A percentile compares a stretch with the other conserved stretches of the same genome.
Evolutionary conservation across 2,113 vertebrate genomes (phyloP).

Genomic region (Mustelus asterias): DNA sequence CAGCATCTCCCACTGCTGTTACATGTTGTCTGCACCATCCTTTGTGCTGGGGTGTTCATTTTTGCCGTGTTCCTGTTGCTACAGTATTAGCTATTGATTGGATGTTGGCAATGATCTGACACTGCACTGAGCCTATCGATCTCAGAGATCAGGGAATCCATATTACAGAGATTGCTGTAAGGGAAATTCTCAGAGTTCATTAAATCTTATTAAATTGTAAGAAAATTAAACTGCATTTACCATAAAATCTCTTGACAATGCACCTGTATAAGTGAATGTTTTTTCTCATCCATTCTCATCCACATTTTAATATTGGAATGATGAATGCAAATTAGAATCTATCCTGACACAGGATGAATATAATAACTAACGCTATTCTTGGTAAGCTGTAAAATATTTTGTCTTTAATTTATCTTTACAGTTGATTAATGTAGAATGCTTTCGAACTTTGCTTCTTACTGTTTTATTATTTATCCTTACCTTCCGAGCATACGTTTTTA

Average conservation of each 20-base stretch:
- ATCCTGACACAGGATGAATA: not conserved
- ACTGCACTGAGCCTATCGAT: conserved; percentile 25
- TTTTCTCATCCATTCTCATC: not conserved
- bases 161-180: not conserved
- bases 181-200: not conserved
- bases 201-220: conserved; percentile 20
- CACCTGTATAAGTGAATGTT: not conserved
- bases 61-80: not conserved
- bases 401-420: not conserved
- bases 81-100: conserved; percentile 32
- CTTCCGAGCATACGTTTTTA: not conserved
- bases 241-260: conserved; percentile 10
- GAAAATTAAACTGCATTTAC: conserved; percentile 25
- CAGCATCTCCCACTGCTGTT: not conserved
- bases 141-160: conserved; percentile 11
- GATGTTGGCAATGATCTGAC: conserved; percentile 24
- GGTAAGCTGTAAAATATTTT: not conserved
- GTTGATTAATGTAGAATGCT: conserved; percentile 8
- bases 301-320: conserved; percentile 10
- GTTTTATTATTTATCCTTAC: not conserved
- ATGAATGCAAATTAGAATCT: conserved; percentile 29
- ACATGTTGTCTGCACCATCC: not conserved
- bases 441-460: not conserved
- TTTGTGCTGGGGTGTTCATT: not conserved
- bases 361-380: not conserved